Base-by-base conservation (phyloP, 1,140 invertebrate genomes). In the Frieseomelitta varia region DNA sequence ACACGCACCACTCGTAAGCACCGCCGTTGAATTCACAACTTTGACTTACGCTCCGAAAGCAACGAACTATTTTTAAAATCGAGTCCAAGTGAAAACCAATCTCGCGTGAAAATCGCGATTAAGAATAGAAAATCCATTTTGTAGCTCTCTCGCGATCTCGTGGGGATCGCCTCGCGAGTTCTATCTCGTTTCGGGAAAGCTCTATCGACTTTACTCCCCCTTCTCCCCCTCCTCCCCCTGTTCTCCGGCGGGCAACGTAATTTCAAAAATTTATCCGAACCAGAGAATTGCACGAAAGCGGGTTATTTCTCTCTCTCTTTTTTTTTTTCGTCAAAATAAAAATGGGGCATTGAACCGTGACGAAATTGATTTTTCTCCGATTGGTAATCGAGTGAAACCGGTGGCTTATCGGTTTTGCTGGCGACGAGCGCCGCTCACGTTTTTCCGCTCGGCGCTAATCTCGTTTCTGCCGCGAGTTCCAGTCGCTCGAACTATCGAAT, bases 361-460 rank as follows among this genome's bases (percentile, higher is more conserved):
- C n/a, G 27, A 73, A 73, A 81, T 75, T 17, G 72, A 76, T 76
- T 67, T 53, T 47, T 24, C n/a, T 30, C 4, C 24, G 2, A 27
- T 39, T 34, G 56, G 11, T 81, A 81, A 81, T 81, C 51, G 61
- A 81, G 30, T 67, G 58, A 73, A 81, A 67, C 67, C 51, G 72
- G 4, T 34, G 61, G 80, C n/a, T 81, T 76, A 81, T 81, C 72
- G 67, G 27, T 51, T 81, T 81, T 67, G 19, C 34, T 53, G 30
- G 24, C 24, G 39, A 15, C 47, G 65, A 55, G 51, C 71, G 27
- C 11, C 71, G 73, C 30, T 39, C 73, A 11, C 53, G 73, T 75
- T 75, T 75, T 61, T 73, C 55, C 79, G 39, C 19, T 39, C 27
- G 4, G 58, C 39, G 15, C 47, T 56, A 74, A 81, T 81, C 74